Base-by-base conservation (phyloP, 2,888 invertebrate species). In the Tetanocera ferruginea region DNA sequence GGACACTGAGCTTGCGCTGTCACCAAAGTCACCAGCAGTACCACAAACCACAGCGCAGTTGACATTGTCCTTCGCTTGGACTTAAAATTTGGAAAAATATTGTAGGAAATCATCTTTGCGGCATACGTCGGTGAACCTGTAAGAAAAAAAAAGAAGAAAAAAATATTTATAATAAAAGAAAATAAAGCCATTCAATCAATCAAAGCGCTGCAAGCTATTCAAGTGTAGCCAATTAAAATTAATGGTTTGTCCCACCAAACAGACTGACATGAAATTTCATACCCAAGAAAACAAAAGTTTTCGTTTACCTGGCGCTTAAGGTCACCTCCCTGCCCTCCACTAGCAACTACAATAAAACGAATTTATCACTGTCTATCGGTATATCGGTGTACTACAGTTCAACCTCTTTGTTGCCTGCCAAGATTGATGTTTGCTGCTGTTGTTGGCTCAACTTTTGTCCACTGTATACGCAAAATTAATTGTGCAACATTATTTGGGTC, bases 1-100 rank as follows among this genome's bases (percentile, higher is more conserved):
- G 97, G 97, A 90, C 97, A 97, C 86, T 95, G 95, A 28, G 93
- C 94, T 71, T 62, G 67, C 31, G 82, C 80, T 71, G 81, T 67
- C 19, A 76, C 77, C 73, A 81, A 67, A 75, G 28, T 60, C 74
- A 75, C 80, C 23, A 67, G 19, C 51, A 80, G 70, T 17, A 79
- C 31, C 83, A 74, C 3, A 9, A 85, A 73, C 31, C 82, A 51
- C 23, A 82, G 76, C 60, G 81, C 81, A 77, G 25, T 55, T n/a
- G 31, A 31, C 73, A 52, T 55, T 11, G 71, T 55, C 70, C 71
- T 74, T 74, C 76, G 52, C 49, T 82, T 78, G 82, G 76, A 78
- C 80, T 83, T 79, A 81, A 74, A 76, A 55, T 67, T 66, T 80
- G 79, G 79, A 76, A 81, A 75, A 73, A 67, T 62, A 72, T 73